A percentile compares a stretch with the other conserved stretches of the same genome.
These are phyloP conservation scores for Coreoperca whiteheadi DNA, from an alignment of 2,113 vertebrate species.

Conservation along the genomic window DNA sequence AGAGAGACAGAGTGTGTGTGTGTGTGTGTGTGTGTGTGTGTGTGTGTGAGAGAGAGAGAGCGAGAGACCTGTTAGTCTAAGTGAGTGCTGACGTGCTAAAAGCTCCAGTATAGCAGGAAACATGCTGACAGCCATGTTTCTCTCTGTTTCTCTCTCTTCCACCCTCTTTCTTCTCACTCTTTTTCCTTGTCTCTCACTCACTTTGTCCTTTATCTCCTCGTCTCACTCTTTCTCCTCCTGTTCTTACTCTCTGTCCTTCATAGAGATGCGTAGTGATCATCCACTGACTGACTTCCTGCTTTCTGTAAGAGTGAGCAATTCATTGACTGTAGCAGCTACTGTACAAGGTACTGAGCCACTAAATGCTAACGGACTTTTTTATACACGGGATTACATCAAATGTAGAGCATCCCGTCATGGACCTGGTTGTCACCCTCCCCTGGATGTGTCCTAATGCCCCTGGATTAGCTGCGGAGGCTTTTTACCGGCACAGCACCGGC, in stretches of 20 bases:
- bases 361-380: too few relatives aligned
- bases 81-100: constrained; percentile 62
- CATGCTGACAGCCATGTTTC: constrained; percentile 73
- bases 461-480: too few relatives aligned
- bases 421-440: too few relatives aligned
- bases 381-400: too few relatives aligned
- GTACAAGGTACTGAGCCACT: too few relatives aligned
- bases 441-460: too few relatives aligned
- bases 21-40: constrained; percentile 8
- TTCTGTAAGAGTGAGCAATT: too few relatives aligned
- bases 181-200: not conserved
- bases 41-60: not conserved
- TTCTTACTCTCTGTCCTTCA: not conserved
- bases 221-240: not conserved
- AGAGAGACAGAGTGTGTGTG: not conserved
- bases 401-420: too few relatives aligned
- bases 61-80: constrained; percentile 45
- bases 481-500: too few relatives aligned
- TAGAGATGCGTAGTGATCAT: too few relatives aligned
- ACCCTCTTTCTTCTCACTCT: not conserved
- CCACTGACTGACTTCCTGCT: too few relatives aligned
- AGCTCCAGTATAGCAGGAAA: constrained; percentile 55
- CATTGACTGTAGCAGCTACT: too few relatives aligned
- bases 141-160: not conserved
- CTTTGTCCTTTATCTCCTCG: not conserved